A percentile compares a stretch with the other conserved stretches of the same genome.
Evolutionary conservation across 2,888 invertebrate species (phyloP).

Genomic region (Conistra vaccinii): DNA sequence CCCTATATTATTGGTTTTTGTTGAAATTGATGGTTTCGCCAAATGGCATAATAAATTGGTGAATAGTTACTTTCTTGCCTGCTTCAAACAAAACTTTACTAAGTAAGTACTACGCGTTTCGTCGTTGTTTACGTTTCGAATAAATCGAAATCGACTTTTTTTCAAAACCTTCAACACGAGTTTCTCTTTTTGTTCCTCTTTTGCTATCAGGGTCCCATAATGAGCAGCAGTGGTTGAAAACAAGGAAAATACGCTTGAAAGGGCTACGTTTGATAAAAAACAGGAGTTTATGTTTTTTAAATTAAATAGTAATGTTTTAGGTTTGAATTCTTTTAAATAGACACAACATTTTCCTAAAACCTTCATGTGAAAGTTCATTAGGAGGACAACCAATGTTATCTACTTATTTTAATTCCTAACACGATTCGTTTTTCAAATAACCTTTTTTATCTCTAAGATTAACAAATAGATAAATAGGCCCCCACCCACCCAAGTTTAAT

Average conservation of each 20-base stretch:
- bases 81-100: not conserved
- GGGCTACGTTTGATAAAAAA: not conserved
- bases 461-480: not conserved
- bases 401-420: not conserved
- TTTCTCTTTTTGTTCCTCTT: not conserved
- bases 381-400: not conserved
- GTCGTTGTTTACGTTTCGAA: too few relatives aligned
- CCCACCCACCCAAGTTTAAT: not conserved
- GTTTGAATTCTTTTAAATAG: not conserved
- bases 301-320: not conserved
- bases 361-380: not conserved
- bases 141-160: not conserved
- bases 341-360: not conserved
- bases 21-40: not conserved
- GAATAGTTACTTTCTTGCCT: not conserved
- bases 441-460: slow-evolving; percentile 4
- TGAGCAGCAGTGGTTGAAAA: not conserved
- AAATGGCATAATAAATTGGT: too few relatives aligned
- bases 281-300: not conserved
- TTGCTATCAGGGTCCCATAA: slow-evolving; percentile 23
- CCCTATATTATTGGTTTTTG: not conserved
- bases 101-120: not conserved
- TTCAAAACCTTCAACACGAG: not conserved
- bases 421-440: not conserved
- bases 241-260: not conserved